Conservation (phyloP, 2,113 vertebrate genomes). For the Rana temporaria region DNA sequence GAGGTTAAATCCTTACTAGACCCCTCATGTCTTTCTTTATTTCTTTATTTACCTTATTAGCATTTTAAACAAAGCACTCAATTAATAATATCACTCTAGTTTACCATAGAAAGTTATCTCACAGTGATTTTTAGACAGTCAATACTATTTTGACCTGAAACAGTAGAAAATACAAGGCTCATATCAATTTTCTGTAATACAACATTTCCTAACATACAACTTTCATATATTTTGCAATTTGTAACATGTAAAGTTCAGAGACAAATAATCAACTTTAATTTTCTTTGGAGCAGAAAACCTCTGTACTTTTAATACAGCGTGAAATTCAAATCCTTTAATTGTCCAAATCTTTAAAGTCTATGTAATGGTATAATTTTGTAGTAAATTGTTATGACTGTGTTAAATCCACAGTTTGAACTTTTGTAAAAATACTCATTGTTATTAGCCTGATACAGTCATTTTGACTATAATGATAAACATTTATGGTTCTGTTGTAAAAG, state of each 20-base stretch:
- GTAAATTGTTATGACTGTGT: conserved; percentile 5
- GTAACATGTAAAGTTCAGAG: neutral
- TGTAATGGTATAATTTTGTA: neutral
- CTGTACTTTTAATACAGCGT: neutral
- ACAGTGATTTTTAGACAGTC: too few species aligned
- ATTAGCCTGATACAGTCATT: conserved; percentile 29
- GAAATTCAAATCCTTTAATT: conserved; percentile 13
- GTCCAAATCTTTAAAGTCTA: neutral
- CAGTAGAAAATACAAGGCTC: too few species aligned
- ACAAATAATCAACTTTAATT: neutral
- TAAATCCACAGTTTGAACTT: conserved; percentile 21
- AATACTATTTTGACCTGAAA: too few species aligned
- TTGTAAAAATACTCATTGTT: conserved; percentile 9
- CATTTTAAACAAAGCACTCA: too few species aligned
- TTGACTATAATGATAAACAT: conserved; percentile 26
- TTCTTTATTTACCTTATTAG: too few species aligned
- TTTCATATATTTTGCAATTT: neutral
- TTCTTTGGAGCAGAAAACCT: neutral
- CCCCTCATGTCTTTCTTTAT: too few species aligned
- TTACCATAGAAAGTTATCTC: too few species aligned
- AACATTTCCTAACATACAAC: too few species aligned
- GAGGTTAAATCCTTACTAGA: too few species aligned
- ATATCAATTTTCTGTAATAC: too few species aligned
- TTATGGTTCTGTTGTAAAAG: conserved; percentile 12
- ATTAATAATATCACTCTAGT: too few species aligned